Conservation (phyloP, 2,797 vertebrate species). For the Crocodylus rhombifer region DNA sequence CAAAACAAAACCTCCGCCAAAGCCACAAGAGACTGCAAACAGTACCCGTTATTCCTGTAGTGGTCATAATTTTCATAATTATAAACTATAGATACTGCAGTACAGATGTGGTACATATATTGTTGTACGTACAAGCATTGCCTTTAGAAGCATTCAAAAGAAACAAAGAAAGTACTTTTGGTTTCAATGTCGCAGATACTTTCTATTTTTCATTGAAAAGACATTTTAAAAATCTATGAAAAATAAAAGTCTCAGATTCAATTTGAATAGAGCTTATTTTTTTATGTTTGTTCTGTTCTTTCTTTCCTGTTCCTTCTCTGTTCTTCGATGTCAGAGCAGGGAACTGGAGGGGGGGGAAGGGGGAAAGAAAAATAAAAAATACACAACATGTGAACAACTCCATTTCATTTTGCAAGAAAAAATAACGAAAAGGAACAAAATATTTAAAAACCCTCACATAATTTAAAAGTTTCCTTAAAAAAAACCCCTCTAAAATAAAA, state of each 20-base stretch:
- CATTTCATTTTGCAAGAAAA: background rate
- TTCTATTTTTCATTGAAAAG: background rate
- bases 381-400: too few relatives aligned
- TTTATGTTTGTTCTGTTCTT: background rate
- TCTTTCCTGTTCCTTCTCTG: background rate
- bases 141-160: background rate
- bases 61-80: too few relatives aligned
- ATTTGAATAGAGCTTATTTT: background rate
- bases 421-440: background rate
- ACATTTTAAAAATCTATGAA: background rate
- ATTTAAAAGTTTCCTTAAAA: background rate
- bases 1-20: too few relatives aligned
- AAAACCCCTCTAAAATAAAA: too few relatives aligned
- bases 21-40: too few relatives aligned
- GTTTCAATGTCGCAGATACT: accelerated
- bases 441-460: background rate
- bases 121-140: accelerated
- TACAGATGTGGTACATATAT: too few relatives aligned
- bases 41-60: too few relatives aligned
- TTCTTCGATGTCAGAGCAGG: too few relatives aligned
- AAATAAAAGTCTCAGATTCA: background rate
- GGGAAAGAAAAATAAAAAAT: accelerated
- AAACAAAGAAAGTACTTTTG: background rate
- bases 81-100: too few relatives aligned
- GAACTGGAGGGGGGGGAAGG: accelerated